Conservation (phyloP, 2,888 invertebrate genomes). For the Drosophila quasianomalipes region DNA sequence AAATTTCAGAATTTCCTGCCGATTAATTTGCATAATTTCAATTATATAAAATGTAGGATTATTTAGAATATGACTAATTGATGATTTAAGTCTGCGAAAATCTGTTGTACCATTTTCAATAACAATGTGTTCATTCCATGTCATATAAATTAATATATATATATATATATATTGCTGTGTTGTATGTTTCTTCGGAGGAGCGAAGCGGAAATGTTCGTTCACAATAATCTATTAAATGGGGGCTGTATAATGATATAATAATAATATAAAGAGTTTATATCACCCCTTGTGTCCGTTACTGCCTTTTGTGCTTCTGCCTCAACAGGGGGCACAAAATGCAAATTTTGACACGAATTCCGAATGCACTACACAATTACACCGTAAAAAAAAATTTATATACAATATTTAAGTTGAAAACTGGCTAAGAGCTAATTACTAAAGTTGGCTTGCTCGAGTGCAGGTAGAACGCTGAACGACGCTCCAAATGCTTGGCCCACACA, state of each 20-base stretch:
- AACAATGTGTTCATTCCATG: not conserved
- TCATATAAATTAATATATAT: too few species aligned
- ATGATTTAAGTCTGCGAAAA: not conserved
- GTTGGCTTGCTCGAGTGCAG: slow-evolving; percentile 13
- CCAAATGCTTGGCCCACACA: slow-evolving; percentile 33
- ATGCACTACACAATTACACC: not conserved
- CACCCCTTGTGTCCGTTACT: not conserved
- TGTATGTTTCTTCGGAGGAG: not conserved
- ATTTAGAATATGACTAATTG: not conserved
- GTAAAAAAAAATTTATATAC: not conserved
- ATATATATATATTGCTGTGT: too few species aligned
- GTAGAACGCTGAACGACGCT: slow-evolving; percentile 21
- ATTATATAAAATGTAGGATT: not conserved
- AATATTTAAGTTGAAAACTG: not conserved
- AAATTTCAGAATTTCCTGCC: not conserved
- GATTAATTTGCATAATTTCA: not conserved
- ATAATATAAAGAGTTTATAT: not conserved
- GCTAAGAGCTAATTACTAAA: slow-evolving; percentile 1
- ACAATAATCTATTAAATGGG: not conserved
- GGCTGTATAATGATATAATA: not conserved
- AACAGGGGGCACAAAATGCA: not conserved
- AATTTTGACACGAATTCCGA: slow-evolving; percentile 1
- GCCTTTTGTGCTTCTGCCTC: not conserved
- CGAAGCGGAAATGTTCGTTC: slow-evolving; percentile 5
- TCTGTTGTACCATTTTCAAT: not conserved